Percentiles rank a stretch among this genome's conserved stretches.
phyloP scores from a whole-genome alignment of 2,888 invertebrate species.

The Disparrhopalites patrizii region DNA sequence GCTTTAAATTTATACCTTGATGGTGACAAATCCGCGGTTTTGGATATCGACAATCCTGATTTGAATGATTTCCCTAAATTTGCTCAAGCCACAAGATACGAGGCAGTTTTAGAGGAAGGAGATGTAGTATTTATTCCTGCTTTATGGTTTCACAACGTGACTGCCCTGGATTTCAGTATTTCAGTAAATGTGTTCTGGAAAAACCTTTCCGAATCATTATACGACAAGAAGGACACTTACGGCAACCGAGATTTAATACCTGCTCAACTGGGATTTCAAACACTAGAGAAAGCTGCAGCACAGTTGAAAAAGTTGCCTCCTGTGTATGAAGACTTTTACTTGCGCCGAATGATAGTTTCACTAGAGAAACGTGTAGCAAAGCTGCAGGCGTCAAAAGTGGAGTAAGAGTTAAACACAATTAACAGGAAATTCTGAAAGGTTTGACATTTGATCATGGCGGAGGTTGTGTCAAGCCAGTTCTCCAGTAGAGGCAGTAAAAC shows the following conservation, averaged over 20 bases:
- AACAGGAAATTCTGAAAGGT: no score
- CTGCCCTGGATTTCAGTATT: constrained; percentile 54
- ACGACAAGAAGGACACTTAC: constrained; percentile 57
- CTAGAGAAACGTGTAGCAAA: constrained; percentile 35
- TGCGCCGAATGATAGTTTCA: constrained; percentile 51
- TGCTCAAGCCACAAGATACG: constrained; percentile 51
- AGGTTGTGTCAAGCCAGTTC: constrained; percentile 4
- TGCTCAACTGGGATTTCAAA: constrained; percentile 53
- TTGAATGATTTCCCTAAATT: constrained; percentile 54
- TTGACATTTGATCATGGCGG: background rate
- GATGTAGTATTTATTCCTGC: constrained; percentile 58
- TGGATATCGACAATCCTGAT: constrained; percentile 56
- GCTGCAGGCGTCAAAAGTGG: background rate
- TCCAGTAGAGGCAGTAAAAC: background rate
- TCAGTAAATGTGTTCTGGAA: constrained; percentile 59
- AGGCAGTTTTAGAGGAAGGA: constrained; percentile 53
- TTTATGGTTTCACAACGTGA: constrained; percentile 59
- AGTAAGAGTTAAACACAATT: background rate
- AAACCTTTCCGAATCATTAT: constrained; percentile 53
- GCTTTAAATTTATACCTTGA: constrained; percentile 55
- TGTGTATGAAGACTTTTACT: constrained; percentile 56
- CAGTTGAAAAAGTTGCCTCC: constrained; percentile 53
- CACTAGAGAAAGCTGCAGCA: constrained; percentile 54
- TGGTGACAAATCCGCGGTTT: constrained; percentile 57
- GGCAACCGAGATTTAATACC: constrained; percentile 57